phyloP scores from a whole-genome alignment of 1,140 invertebrate genomes.

The Wasmannia auropunctata region DNA sequence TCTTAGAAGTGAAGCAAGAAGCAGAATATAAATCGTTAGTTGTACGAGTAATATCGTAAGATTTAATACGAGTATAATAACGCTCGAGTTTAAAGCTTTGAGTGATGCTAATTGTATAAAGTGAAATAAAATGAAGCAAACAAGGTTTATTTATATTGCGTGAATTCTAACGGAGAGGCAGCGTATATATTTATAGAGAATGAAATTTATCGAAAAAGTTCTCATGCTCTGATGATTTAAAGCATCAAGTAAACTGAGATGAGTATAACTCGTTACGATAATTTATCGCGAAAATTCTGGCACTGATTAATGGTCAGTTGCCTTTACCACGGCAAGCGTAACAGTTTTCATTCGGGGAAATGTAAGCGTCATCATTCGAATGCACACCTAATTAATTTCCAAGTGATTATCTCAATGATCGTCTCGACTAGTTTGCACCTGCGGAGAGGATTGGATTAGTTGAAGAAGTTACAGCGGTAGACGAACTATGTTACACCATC shows the following conservation, averaged over 20 bases:
- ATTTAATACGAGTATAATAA: neutral
- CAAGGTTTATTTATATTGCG: neutral
- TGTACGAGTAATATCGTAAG: neutral
- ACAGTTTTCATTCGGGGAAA: slow-evolving; percentile 12
- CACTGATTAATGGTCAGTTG: slow-evolving; percentile 8
- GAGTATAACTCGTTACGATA: slow-evolving; percentile 20
- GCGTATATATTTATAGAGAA: neutral
- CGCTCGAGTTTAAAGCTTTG: neutral
- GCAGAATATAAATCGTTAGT: neutral
- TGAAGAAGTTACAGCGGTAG: neutral
- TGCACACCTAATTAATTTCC: slow-evolving; percentile 28
- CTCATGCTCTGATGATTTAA: slow-evolving; percentile 27
- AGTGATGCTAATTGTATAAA: slow-evolving; percentile 1
- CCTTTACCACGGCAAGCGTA: neutral
- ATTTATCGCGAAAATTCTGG: slow-evolving; percentile 46
- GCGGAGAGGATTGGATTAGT: neutral
- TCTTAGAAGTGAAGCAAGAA: neutral
- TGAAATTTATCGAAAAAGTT: slow-evolving; percentile 29
- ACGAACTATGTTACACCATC: neutral
- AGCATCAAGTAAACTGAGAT: slow-evolving; percentile 17
- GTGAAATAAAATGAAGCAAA: neutral
- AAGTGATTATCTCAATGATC: slow-evolving; percentile 12
- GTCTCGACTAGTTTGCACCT: neutral
- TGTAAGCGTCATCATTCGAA: neutral
- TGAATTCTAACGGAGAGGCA: neutral